Percentiles rank a stretch among this genome's conserved stretches.
phyloP scores from a whole-genome alignment of 1,140 invertebrate genomes.

The Tetramorium simillimum region DNA sequence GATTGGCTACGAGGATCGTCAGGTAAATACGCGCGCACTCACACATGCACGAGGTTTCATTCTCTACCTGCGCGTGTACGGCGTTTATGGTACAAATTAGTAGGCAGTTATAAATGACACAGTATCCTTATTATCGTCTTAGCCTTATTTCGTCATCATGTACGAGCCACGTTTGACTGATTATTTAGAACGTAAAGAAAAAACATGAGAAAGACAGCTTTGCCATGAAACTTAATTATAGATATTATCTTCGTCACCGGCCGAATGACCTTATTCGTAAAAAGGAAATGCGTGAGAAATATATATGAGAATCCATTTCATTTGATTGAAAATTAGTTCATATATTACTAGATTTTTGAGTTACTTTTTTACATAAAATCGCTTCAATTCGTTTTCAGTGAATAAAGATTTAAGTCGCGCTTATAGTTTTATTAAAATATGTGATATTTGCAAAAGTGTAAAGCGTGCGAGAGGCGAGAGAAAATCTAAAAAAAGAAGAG shows the following conservation, averaged over 20 bases:
- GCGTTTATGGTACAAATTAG: conserved; percentile 82
- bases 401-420: neutral
- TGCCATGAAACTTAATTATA: conserved; percentile 35
- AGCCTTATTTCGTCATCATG: conserved; percentile 58
- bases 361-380: neutral
- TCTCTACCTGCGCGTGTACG: conserved; percentile 73
- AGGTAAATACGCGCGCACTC: conserved; percentile 69
- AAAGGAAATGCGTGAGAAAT: neutral
- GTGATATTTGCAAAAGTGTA: conserved; percentile 9
- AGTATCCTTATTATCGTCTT: conserved; percentile 71
- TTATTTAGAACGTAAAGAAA: conserved; percentile 16
- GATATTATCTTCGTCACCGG: neutral
- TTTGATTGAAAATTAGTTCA: neutral
- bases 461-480: neutral
- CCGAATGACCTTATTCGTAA: neutral
- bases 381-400: neutral
- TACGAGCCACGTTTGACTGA: conserved; percentile 57
- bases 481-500: conserved; percentile 38
- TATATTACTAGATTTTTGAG: neutral
- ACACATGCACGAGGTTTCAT: conserved; percentile 53
- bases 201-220: neutral
- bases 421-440: neutral
- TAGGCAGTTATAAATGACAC: conserved; percentile 82
- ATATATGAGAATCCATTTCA: neutral
- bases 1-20: conserved; percentile 50